Conservation (phyloP, 2,113 vertebrate genomes). For the Mixornis gularis region DNA sequence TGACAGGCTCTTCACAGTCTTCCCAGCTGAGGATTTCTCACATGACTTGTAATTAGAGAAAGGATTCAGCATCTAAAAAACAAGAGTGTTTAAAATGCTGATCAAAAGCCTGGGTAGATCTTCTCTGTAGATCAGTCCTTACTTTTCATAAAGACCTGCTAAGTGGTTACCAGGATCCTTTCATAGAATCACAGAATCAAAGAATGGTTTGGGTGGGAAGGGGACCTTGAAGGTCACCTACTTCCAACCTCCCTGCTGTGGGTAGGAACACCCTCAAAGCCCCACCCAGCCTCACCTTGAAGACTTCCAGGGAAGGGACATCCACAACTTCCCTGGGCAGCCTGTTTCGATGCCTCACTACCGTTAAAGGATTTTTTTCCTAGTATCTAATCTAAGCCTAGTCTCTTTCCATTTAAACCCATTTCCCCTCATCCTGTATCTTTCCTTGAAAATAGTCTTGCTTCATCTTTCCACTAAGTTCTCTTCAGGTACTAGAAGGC, state of each 20-base stretch:
- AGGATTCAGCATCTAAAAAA: background rate
- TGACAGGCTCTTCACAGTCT: background rate
- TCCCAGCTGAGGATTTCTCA: background rate
- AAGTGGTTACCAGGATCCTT: background rate
- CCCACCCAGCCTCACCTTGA: background rate
- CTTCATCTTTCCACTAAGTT: background rate
- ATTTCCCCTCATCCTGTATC: background rate
- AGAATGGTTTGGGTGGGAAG: background rate
- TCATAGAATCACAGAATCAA: background rate
- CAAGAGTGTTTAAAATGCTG: background rate
- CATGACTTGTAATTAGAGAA: background rate
- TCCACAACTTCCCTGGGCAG: background rate
- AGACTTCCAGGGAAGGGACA: background rate
- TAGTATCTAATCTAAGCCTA: background rate
- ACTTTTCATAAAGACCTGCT: background rate
- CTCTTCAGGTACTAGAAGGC: background rate
- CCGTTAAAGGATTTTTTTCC: background rate
- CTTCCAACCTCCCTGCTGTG: background rate
- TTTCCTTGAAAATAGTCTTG: background rate
- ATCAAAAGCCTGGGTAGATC: background rate
- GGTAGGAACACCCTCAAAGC: background rate
- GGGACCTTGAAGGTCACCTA: background rate
- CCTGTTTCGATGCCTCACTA: background rate
- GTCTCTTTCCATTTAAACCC: background rate
- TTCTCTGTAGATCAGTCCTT: background rate